phyloP scores from a whole-genome alignment of 1,140 invertebrate species.

The Aphis craccivora region DNA sequence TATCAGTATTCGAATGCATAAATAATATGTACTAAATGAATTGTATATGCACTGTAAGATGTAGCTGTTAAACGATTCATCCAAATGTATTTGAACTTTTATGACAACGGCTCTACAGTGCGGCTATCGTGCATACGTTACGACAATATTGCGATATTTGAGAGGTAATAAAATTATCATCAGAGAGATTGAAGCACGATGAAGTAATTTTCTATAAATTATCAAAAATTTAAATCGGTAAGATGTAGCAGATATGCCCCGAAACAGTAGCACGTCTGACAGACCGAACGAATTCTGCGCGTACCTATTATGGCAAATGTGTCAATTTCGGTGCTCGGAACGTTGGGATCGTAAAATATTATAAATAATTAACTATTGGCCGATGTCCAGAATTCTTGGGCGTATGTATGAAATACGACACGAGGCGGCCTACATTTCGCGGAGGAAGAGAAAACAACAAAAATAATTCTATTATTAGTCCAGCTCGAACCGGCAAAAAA shows the following conservation, averaged over 20 bases:
- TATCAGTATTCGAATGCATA: neutral
- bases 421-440: slow-evolving; percentile 48
- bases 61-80: neutral
- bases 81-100: neutral
- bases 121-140: neutral
- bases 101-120: neutral
- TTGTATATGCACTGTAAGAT: neutral
- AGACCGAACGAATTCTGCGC: neutral
- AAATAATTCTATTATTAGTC: slow-evolving; percentile 12
- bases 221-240: neutral
- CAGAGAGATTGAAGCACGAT: neutral
- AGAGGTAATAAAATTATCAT: neutral
- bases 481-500: neutral
- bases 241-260: neutral
- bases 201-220: neutral
- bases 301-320: neutral
- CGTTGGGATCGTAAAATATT: neutral
- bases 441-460: neutral
- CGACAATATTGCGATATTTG: neutral
- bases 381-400: neutral
- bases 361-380: slow-evolving; percentile 31
- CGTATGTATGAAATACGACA: slow-evolving; percentile 38
- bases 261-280: neutral
- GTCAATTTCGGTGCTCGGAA: neutral
- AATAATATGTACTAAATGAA: neutral